Evolutionary conservation across 2,113 vertebrate species (phyloP).

Genomic region (Psittacula cyanocephala): DNA sequence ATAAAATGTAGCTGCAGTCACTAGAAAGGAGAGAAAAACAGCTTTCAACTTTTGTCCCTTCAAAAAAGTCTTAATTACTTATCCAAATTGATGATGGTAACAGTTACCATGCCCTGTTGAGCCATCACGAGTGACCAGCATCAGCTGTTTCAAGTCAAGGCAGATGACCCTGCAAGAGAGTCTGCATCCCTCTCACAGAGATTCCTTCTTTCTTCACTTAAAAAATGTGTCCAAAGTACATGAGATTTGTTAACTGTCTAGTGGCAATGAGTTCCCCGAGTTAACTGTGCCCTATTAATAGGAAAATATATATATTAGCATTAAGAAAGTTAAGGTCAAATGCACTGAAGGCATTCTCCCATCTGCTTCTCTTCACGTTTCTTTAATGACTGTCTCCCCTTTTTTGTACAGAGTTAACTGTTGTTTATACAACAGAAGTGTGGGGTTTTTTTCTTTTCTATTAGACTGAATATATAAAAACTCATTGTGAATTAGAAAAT

Average conservation of each 20-base stretch:
- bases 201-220: background rate
- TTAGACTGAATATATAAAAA: background rate
- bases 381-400: background rate
- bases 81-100: conserved; percentile 1
- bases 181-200: background rate
- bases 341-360: background rate
- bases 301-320: background rate
- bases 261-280: background rate
- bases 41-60: background rate
- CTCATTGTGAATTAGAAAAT: background rate
- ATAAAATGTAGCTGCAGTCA: background rate
- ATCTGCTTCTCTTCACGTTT: background rate
- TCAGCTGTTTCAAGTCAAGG: background rate
- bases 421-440: background rate
- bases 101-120: background rate
- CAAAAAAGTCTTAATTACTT: background rate
- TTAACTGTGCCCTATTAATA: background rate
- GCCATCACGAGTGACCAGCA: background rate
- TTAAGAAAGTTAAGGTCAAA: background rate
- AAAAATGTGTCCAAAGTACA: background rate
- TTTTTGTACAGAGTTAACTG: background rate
- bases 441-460: background rate
- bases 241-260: background rate
- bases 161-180: background rate
- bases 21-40: background rate